Evolutionary conservation across 2,797 vertebrate genomes (phyloP).

Genomic region (Halcyon leucocephala): DNA sequence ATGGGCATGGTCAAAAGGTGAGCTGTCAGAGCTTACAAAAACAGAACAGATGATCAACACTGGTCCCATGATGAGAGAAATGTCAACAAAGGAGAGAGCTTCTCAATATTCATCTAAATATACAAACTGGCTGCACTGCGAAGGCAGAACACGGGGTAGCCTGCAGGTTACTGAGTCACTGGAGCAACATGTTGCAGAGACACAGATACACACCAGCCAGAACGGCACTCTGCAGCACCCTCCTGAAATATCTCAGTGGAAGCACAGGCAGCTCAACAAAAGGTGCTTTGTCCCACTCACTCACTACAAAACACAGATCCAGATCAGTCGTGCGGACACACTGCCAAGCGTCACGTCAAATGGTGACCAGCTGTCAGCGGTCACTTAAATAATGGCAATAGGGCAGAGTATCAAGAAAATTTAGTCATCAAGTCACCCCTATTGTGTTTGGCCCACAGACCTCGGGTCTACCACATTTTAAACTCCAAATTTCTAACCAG

Average conservation of each 20-base stretch:
- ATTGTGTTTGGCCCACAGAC: rapidly evolving
- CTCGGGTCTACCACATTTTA: not conserved
- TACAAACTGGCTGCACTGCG: not conserved
- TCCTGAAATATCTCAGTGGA: not conserved
- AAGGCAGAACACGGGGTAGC: not conserved
- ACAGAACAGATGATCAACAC: not conserved
- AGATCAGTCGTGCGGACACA: rapidly evolving
- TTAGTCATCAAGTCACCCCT: not conserved
- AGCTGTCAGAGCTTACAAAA: not conserved
- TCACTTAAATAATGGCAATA: not conserved
- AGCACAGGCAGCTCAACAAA: not conserved
- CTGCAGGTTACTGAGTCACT: not conserved
- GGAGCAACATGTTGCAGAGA: not conserved
- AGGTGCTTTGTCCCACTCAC: not conserved
- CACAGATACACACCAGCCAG: not conserved
- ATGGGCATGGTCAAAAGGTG: not conserved
- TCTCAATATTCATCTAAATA: not conserved
- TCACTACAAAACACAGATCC: not conserved
- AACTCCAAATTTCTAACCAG: not conserved
- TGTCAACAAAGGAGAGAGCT: not conserved
- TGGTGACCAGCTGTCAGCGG: not conserved
- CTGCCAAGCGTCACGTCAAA: not conserved
- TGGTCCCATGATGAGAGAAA: not conserved
- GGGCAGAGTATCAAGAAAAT: not conserved
- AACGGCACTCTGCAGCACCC: not conserved